Percentiles rank a stretch among this genome's conserved stretches.
Evolutionary conservation across 2,888 invertebrate genomes (phyloP).

Genomic region (Cheilosia grossa): DNA sequence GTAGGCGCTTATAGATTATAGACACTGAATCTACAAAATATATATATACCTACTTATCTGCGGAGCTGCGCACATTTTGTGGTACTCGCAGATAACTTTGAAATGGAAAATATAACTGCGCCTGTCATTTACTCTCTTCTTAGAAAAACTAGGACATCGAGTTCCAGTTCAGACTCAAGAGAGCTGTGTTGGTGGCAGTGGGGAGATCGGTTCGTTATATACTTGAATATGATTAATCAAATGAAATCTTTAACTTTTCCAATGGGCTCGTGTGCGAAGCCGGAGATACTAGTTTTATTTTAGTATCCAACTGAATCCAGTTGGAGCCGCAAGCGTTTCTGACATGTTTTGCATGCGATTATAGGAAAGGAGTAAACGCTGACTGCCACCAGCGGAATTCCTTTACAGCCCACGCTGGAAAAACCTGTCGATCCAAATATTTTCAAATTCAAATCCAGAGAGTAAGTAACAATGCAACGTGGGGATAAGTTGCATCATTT

Average conservation of each 20-base stretch:
- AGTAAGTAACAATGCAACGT: constrained; percentile 53
- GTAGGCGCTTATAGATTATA: too few species aligned
- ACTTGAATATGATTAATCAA: too few species aligned
- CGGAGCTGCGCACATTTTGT: not conserved
- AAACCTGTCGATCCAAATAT: constrained; percentile 15
- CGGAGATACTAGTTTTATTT: constrained; percentile 40
- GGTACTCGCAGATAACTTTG: constrained; percentile 24
- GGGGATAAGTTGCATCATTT: constrained; percentile 61
- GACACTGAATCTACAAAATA: too few species aligned
- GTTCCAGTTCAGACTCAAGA: constrained; percentile 36
- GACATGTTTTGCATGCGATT: too few species aligned
- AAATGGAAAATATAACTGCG: constrained; percentile 37
- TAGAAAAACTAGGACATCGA: constrained; percentile 47
- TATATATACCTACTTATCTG: constrained; percentile 12
- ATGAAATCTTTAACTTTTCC: not conserved
- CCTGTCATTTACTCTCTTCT: constrained; percentile 22
- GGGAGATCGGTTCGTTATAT: constrained; percentile 5
- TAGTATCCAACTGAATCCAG: constrained; percentile 41
- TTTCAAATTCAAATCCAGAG: not conserved
- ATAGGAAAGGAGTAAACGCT: too few species aligned
- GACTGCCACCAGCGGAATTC: too few species aligned
- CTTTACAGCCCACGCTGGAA: not conserved
- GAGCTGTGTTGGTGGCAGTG: constrained; percentile 2
- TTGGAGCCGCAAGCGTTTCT: constrained; percentile 12
- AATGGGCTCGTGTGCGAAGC: constrained; percentile 5